phyloP scores from a whole-genome alignment of 2,888 invertebrate genomes.

The Acrobeloides nanus region DNA sequence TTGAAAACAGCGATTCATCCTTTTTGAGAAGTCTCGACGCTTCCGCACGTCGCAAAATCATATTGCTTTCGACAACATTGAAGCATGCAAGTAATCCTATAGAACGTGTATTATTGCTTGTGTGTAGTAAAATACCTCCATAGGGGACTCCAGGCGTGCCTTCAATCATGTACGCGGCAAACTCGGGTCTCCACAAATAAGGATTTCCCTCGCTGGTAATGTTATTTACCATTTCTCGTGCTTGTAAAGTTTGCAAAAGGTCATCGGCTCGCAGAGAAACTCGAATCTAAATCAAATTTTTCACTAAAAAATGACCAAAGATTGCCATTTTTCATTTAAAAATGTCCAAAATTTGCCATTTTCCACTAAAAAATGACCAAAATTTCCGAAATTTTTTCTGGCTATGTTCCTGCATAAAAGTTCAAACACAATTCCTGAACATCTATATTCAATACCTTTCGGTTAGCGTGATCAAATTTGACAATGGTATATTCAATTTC shows the following conservation, averaged over 20 bases:
- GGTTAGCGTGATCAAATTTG: constrained; percentile 79
- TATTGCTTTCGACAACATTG: constrained; percentile 94
- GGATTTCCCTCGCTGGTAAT: constrained; percentile 47
- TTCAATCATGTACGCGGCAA: constrained; percentile 97
- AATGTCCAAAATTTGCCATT: no score
- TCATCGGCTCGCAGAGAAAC: constrained; percentile 78
- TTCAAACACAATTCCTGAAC: no score
- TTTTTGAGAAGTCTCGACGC: constrained; percentile 53
- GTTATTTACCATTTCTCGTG: constrained; percentile 49
- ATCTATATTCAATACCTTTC: no score
- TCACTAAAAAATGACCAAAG: no score
- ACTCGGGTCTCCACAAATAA: constrained; percentile 86
- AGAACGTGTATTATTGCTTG: constrained; percentile 7
- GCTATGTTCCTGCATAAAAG: no score
- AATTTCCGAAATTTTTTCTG: no score
- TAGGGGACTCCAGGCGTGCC: constrained; percentile 73
- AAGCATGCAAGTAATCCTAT: constrained; percentile 75
- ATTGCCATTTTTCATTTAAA: no score
- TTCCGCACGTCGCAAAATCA: constrained; percentile 73
- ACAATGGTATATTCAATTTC: constrained; percentile 95
- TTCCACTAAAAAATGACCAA: no score
- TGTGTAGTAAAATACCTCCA: constrained; percentile 57
- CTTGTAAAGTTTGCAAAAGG: constrained; percentile 70
- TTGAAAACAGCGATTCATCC: constrained; percentile 77
- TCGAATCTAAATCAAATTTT: constrained; percentile 56